Evolutionary conservation across 2,113 vertebrate genomes (phyloP), one percentile per base, ranked within the genome.

Genomic region (Dicentrarchus labrax): DNA sequence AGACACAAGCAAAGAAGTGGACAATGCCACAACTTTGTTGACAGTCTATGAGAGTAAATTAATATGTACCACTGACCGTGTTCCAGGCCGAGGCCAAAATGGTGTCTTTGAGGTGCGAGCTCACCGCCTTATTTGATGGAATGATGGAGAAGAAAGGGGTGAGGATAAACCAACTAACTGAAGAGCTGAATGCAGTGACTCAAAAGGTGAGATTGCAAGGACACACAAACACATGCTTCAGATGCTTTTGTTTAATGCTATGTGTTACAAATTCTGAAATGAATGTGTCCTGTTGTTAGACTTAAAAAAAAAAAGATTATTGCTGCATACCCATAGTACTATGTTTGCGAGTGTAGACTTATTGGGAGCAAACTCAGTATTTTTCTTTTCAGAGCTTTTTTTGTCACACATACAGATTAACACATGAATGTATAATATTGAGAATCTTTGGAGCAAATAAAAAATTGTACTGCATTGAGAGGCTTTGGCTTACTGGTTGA

Each of bases 1-100:
- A 22, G 30, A 54, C n/a, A 30, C 4, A 59, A 36, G 38, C n/a
- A 21, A 45, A 66, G 9, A 36, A 73, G 24, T 59, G 41, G 39
- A 50, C 68, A 54, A 39, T 10, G 8, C n/a, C 21, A 30, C 30
- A 36, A 22, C 59, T 75, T 76, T 59, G 45, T 22, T 17, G 12
- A 0, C 5, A 61, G 2, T 64, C 2, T 17, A n/a, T n/a, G n/a
- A 24, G 39, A 21, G 56, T 21, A 69, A 76, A 22, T 67, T 38
- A 85, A 24, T 24, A 12, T 41, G 21, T 69, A 21, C n/a, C 59
- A 4, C 17, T 62, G 19, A 43, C 62, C 74, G 59, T 86, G 51
- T 82, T 77, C 16, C 83, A 91, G 84, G 71, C 72, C 0, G 64
- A 86, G 65, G 79, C 77, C 74, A 74, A 87, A 65, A 68, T 76